Base-by-base conservation (phyloP, 1,140 invertebrate species). In the Armadillidium nasatum region DNA sequence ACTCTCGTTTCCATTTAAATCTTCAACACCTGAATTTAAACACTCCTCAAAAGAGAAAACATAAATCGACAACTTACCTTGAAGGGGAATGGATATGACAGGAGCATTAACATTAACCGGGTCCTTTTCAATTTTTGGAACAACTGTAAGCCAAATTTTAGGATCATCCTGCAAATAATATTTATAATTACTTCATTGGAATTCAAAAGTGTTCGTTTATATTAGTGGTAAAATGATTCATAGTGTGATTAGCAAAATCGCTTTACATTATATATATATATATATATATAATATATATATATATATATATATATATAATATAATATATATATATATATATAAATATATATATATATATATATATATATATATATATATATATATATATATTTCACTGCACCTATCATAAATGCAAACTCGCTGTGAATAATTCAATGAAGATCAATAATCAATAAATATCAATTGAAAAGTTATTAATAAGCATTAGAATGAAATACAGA, bases 141-240 rank as follows among this genome's bases (percentile, higher is more conserved):
- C 74, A 73, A 69, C 76, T 44, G 74, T 66, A 21, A 79, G 46
- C 78, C 78, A 79, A 4, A 60, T 22, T 66, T 76, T 79, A n/a
- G 60, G 60, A 43, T 79, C 71, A 76, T 73, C 73, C 78, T 79
- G 67, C 13, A 78, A 72, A 60, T 19, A 60, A 13, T 7, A 60
- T 60, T 60, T 19, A 2, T 60, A 60, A 60, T 60, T 15, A 60
- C 7, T 19, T 4, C 19, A 60, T 4, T 60, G 50, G 11, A 13
- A 60, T 60, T 60, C 50, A 33, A 33, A 3, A 3, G 6, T 33
- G 33, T 6, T 33, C 33, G 6, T 3, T 33, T 33, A 33, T 33
- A 33, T 33, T 33, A 33, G 33, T 3, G 33, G 33, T 33, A 33
- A 6, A 6, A 33, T 33, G 2, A 33, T 33, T 33, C 33, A 33